Base-by-base conservation (phyloP, 1,140 invertebrate species). In the Thereuonema tuberculata region DNA sequence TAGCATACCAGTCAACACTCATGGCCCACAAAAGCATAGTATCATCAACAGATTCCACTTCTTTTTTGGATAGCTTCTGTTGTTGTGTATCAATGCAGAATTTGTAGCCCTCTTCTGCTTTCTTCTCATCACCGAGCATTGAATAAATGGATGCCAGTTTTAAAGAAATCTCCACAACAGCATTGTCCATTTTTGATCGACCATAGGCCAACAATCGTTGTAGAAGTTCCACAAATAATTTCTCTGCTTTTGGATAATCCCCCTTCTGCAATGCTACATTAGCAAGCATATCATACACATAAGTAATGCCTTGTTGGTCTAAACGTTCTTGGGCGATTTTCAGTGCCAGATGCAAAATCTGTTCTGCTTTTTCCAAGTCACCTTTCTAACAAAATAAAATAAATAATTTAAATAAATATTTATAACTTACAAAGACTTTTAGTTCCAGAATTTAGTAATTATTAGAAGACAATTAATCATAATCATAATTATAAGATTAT, bases 241-340 rank as follows among this genome's bases (percentile, higher is more conserved):
- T 80, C 70, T 94, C 85, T 5, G 92, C 89, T 74, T 92, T 93
- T 63, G 81, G 75, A 66, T 83, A 82, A 61, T 93, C 78, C 49
- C 81, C 81, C 53, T 76, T 75, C 66, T 87, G 78, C 67, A 91
- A 82, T 17, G 90, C 89, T 50, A 94, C 75, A 75, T 95, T 93
- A 3, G 90, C 92, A 81, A 97, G 82, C 3, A 90, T 67, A 77
- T 95, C 91, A 70, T 86, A 93, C 59, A 93, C 83, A 67, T 93
- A 93, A 9, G 87, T 85, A 53, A 91, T 75, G 26, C 84, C 89
- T 64, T 86, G 74, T 62, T 81, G 69, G 72, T 87, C 81, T 54
- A 84, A 77, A 46, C 84, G 74, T 66, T 87, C 84, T 70, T 92
- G 87, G 5, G 91, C 89, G 69, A 89, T 77, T 53, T 82, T 81